Evolutionary conservation across 2,888 invertebrate genomes (phyloP).

Genomic region (Apodemia duryi): DNA sequence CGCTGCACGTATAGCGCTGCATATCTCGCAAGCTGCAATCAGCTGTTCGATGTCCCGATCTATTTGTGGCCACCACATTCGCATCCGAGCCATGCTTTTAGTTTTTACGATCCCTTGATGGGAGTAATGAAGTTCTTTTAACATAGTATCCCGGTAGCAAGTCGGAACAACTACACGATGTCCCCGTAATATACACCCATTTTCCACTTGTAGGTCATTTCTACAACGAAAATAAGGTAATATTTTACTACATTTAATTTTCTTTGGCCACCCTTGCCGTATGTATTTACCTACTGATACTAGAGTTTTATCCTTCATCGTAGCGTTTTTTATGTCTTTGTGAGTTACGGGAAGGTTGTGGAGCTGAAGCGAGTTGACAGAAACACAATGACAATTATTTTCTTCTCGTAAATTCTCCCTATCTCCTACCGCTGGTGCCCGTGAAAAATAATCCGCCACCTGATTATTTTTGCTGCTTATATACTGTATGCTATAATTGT

Average conservation of each 20-base stretch:
- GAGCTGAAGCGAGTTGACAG: no score
- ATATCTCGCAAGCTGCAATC: no score
- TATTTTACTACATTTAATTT: no score
- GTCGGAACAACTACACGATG: slow-evolving; percentile 29
- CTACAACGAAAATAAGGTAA: no score
- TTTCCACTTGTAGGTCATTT: no score
- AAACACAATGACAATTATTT: slow-evolving; percentile 21
- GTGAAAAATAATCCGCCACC: slow-evolving; percentile 30
- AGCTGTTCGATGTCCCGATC: slow-evolving; percentile 19
- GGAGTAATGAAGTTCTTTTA: slow-evolving; percentile 31
- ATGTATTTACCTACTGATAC: no score
- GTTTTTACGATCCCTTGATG: slow-evolving; percentile 17
- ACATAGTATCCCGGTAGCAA: slow-evolving; percentile 23
- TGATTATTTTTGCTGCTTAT: slow-evolving; percentile 32
- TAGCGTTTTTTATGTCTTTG: no score
- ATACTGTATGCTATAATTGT: slow-evolving; percentile 37
- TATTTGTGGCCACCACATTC: background rate
- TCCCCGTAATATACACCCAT: slow-evolving; percentile 23
- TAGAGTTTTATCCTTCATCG: no score
- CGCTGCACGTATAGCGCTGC: no score
- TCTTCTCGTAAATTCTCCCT: slow-evolving; percentile 22
- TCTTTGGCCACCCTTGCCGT: no score
- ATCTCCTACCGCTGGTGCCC: slow-evolving; percentile 19
- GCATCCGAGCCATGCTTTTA: slow-evolving; percentile 31
- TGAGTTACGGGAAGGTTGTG: no score